These are phyloP conservation scores for Dorcus parallelipipedus DNA, from an alignment of 2,888 invertebrate genomes.

Conservation along the genomic window DNA sequence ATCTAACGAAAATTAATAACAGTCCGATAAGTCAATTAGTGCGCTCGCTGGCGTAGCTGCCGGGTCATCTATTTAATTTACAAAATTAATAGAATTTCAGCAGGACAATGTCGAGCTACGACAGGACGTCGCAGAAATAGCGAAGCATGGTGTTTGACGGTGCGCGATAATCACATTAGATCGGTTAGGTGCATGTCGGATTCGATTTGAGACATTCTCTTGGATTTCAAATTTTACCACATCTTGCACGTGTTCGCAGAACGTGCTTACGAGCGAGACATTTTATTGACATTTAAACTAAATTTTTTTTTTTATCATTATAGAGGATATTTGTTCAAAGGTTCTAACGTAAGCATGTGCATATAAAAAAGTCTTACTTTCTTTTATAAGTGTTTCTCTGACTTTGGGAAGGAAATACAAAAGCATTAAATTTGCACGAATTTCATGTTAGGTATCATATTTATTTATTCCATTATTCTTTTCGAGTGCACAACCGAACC, in stretches of 20 bases:
- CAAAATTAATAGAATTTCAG: neutral
- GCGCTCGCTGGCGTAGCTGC: neutral
- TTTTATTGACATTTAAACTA: too few species aligned
- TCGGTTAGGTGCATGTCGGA: conserved; percentile 1
- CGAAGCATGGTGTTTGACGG: neutral
- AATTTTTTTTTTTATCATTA: too few species aligned
- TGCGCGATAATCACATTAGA: neutral
- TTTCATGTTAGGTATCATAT: too few species aligned
- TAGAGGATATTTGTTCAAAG: too few species aligned
- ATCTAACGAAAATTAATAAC: neutral
- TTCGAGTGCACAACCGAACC: too few species aligned
- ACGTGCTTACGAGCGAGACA: too few species aligned
- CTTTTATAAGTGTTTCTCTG: too few species aligned
- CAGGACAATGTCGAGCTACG: neutral
- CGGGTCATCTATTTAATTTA: neutral
- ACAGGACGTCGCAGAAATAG: neutral
- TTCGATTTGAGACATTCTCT: conserved; percentile 1
- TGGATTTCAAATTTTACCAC: neutral
- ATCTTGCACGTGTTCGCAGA: neutral
- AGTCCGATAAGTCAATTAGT: neutral
- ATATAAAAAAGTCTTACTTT: too few species aligned
- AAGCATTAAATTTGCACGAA: too few species aligned
- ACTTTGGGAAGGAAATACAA: too few species aligned
- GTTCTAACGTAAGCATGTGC: too few species aligned
- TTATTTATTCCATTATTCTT: too few species aligned